Evolutionary conservation across 1,140 invertebrate genomes (phyloP).

Genomic region (Drosophila athabasca): DNA sequence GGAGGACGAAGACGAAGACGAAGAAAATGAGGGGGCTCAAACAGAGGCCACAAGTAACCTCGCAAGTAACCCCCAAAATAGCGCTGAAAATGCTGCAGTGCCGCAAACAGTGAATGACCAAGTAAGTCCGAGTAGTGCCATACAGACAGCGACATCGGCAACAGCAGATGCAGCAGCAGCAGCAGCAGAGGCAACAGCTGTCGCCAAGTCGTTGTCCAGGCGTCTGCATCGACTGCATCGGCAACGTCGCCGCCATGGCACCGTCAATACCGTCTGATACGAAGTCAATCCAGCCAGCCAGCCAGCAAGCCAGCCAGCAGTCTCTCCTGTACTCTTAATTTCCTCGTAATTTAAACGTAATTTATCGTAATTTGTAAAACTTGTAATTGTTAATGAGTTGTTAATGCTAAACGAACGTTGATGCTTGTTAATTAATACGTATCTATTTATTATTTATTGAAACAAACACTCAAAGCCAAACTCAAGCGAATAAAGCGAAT

Average conservation of each 20-base stretch:
- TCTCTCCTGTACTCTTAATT: constrained; percentile 17
- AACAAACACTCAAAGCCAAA: constrained; percentile 46
- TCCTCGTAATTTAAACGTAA: constrained; percentile 7
- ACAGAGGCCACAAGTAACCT: constrained; percentile 18
- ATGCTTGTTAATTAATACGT: constrained; percentile 73
- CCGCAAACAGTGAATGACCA: constrained; percentile 48
- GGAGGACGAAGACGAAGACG: constrained; percentile 38
- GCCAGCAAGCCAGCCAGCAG: too few species aligned
- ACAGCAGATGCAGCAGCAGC: constrained; percentile 7
- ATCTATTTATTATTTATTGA: constrained; percentile 75
- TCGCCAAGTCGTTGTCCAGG: constrained; percentile 34
- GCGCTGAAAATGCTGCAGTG: constrained; percentile 51
- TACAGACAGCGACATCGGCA: constrained; percentile 15
- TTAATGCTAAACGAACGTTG: constrained; percentile 58
- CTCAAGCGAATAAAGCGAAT: constrained; percentile 38
- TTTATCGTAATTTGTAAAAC: constrained; percentile 34
- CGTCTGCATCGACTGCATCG: constrained; percentile 17
- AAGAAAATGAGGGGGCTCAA: constrained; percentile 32
- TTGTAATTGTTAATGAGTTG: constrained; percentile 77
- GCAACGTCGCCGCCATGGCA: constrained; percentile 7
- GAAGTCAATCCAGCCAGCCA: too few species aligned
- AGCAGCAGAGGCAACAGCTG: constrained; percentile 8
- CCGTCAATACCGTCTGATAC: too few species aligned
- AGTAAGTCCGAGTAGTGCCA: constrained; percentile 27
- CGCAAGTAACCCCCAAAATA: neutral